phyloP scores from a whole-genome alignment of 2,888 invertebrate genomes.

The Drosophila mimica region DNA sequence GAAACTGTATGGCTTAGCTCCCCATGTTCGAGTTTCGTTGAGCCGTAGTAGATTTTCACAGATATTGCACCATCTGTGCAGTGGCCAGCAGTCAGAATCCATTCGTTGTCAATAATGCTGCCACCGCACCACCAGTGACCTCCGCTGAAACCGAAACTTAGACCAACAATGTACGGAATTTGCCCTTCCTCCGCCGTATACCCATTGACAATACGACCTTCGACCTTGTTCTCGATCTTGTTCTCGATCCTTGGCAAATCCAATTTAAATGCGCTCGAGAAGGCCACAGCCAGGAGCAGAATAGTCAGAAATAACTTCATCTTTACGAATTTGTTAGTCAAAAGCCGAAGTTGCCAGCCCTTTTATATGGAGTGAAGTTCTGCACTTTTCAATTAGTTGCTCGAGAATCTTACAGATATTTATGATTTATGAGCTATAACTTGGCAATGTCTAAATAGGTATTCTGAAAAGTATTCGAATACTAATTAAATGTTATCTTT shows the following conservation, averaged over 20 bases:
- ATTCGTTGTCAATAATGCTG: slow-evolving; percentile 50
- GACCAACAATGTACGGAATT: slow-evolving; percentile 61
- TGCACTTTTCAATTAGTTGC: slow-evolving; percentile 16
- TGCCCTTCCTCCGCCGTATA: slow-evolving; percentile 34
- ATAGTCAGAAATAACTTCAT: slow-evolving; percentile 11
- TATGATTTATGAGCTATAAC: slow-evolving; percentile 1
- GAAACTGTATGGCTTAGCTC: slow-evolving; percentile 22
- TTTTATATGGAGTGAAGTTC: slow-evolving; percentile 8
- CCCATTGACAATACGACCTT: slow-evolving; percentile 59
- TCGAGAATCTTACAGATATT: background rate
- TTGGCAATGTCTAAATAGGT: background rate
- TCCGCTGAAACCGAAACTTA: slow-evolving; percentile 9
- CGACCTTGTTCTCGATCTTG: background rate
- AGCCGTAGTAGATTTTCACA: slow-evolving; percentile 43
- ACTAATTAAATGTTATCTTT: too few species aligned
- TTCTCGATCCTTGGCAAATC: background rate
- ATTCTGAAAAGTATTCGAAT: too few species aligned
- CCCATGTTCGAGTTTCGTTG: slow-evolving; percentile 6
- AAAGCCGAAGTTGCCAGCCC: too few species aligned
- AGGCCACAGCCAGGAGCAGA: background rate
- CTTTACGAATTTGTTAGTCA: background rate
- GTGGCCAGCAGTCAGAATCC: slow-evolving; percentile 66
- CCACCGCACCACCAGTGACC: slow-evolving; percentile 57
- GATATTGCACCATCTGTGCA: slow-evolving; percentile 39
- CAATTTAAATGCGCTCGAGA: background rate